Evolutionary conservation across 1,140 invertebrate genomes (phyloP).

Genomic region (Eriosoma lanigerum): DNA sequence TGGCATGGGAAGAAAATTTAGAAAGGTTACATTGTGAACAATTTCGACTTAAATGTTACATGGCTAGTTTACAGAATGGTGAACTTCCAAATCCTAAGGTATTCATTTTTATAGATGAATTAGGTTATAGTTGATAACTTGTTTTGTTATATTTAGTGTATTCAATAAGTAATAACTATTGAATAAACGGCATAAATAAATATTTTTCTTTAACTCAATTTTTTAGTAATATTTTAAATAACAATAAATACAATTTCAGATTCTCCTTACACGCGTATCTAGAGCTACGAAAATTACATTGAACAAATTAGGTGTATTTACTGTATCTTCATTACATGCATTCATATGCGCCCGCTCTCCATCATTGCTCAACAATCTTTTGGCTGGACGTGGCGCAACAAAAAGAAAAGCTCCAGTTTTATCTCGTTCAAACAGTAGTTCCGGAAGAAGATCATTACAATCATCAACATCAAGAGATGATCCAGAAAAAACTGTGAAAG

Average conservation of each 20-base stretch:
- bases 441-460: conserved; percentile 77
- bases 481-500: conserved; percentile 80
- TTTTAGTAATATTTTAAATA: conserved; percentile 25
- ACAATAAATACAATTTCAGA: conserved; percentile 65
- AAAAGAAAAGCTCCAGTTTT: conserved; percentile 82
- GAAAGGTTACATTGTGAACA: conserved; percentile 96
- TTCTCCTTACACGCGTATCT: conserved; percentile 90
- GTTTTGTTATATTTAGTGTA: too few relatives aligned
- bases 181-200: background rate
- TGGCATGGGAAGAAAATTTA: conserved; percentile 95
- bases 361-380: conserved; percentile 86
- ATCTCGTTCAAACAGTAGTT: conserved; percentile 85
- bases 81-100: conserved; percentile 98
- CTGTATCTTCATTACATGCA: conserved; percentile 95
- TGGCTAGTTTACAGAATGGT: conserved; percentile 92
- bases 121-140: too few relatives aligned
- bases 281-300: conserved; percentile 91
- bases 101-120: conserved; percentile 51
- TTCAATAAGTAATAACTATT: background rate
- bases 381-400: conserved; percentile 85
- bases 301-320: conserved; percentile 94
- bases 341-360: conserved; percentile 94
- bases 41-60: conserved; percentile 93
- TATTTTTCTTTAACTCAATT: background rate
- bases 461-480: conserved; percentile 77